These are phyloP conservation scores for Sturmia bella DNA, from an alignment of 2,888 invertebrate species.

Conservation along the genomic window DNA sequence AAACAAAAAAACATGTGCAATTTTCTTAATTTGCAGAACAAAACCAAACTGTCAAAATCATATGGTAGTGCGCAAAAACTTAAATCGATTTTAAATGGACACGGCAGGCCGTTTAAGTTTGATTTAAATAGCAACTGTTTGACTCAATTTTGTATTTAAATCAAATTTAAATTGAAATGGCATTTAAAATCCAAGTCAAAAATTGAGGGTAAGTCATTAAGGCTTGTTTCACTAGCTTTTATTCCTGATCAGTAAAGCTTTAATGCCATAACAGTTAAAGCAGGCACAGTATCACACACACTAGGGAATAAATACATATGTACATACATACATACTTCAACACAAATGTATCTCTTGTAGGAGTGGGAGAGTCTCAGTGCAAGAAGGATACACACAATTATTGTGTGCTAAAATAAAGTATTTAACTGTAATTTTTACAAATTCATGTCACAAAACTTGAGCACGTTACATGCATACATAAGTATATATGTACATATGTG, in stretches of 20 bases:
- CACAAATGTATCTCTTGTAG: constrained; percentile 48
- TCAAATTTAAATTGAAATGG: no score
- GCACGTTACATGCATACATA: constrained; percentile 49
- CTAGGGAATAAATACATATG: constrained; percentile 5
- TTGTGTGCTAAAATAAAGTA: constrained; percentile 62
- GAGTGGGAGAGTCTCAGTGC: neutral
- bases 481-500: neutral
- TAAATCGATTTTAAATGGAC: no score
- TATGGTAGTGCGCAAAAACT: no score
- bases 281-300: constrained; percentile 18
- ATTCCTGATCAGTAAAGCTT: constrained; percentile 26
- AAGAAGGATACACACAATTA: constrained; percentile 40
- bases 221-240: neutral
- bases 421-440: constrained; percentile 72
- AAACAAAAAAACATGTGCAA: no score
- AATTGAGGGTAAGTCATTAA: constrained; percentile 18
- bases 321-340: constrained; percentile 66
- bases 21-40: no score
- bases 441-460: constrained; percentile 69
- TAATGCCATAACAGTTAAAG: constrained; percentile 1
- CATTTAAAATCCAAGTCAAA: no score
- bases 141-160: no score
- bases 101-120: no score
- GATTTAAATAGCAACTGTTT: no score
- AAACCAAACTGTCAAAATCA: no score